Evolutionary conservation across 2,113 vertebrate genomes (phyloP).

Genomic region (Melanotaenia duboulayi): DNA sequence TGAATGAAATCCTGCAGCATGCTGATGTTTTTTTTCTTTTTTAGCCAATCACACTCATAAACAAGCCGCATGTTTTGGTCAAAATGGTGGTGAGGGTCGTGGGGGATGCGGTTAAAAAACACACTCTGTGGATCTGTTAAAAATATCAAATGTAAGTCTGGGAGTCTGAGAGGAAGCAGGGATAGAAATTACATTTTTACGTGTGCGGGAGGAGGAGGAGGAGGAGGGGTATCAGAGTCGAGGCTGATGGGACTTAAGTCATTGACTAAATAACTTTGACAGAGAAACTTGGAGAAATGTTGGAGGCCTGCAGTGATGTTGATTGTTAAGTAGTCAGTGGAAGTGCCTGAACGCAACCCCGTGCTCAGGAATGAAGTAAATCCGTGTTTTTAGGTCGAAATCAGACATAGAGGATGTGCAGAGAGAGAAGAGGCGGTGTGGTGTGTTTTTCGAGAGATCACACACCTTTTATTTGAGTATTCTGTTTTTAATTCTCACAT

Average conservation of each 20-base stretch:
- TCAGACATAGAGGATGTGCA: too few species aligned
- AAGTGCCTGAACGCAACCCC: constrained; percentile 45
- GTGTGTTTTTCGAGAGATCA: constrained; percentile 11
- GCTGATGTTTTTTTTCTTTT: constrained; percentile 24
- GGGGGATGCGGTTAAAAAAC: background rate
- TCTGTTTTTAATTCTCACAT: constrained; percentile 48
- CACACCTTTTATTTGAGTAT: constrained; percentile 30
- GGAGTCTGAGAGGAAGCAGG: constrained; percentile 62
- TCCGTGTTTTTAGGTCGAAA: constrained; percentile 6
- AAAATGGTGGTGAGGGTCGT: constrained; percentile 56
- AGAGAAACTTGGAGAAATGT: constrained; percentile 72
- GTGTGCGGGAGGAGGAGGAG: constrained; percentile 4
- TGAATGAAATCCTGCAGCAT: constrained; percentile 78
- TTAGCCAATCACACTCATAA: constrained; percentile 21
- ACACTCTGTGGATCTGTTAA: constrained; percentile 29
- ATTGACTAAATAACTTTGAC: constrained; percentile 82
- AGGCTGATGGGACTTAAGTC: constrained; percentile 84
- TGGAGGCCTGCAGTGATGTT: constrained; percentile 45
- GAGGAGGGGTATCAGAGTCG: constrained; percentile 72
- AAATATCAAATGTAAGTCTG: constrained; percentile 83
- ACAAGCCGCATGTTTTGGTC: constrained; percentile 21
- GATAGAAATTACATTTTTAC: constrained; percentile 10
- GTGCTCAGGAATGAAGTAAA: background rate
- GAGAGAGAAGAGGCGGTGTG: too few species aligned
- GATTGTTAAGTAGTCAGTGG: constrained; percentile 1